Base-by-base conservation (phyloP, 1,140 invertebrate genomes). In the Anoplolepis gracilipes region DNA sequence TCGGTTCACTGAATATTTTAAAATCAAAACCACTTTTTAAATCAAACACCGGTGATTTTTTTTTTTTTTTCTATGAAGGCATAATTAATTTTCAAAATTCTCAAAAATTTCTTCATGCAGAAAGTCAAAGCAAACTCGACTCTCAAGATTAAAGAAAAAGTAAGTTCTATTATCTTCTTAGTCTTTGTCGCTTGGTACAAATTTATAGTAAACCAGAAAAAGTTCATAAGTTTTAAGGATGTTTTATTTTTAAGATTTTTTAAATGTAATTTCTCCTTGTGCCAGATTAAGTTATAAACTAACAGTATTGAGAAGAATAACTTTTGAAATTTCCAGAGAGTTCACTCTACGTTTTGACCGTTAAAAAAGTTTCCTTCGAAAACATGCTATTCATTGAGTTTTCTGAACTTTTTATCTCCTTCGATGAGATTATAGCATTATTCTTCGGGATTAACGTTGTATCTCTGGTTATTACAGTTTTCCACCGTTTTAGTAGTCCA, bases 341-440 rank as follows among this genome's bases (percentile, higher is more conserved):
- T 55, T 67, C 0, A 36, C 3, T 78, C 28, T 36, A 28, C 10
- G 7, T 55, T 30, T 55, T 10, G 1, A 5, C 11, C 22, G 28
- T 55, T 69, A 39, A 39, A 16, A 28, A 67, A 67, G 11, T 42
- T 69, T 2, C n/a, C 22, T 79, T 39, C 6, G 33, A 28, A 46
- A 79, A 67, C 16, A 36, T n/a, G 2, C 25, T 78, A 78, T 79
- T 79, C 33, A 39, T 57, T 55, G 8, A 78, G 8, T 36, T 69
- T 16, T 22, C 5, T n/a, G 13, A 79, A 69, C 49, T 16, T 65
- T 53, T 78, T 36, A 78, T 7, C 4, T 55, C 55, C 19, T 19
- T 55, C 22, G 6, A 79, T 69, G 16, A 25, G 8, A 53, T 53
- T 36, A 7, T 25, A 36, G 59, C n/a, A n/a, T 39, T 62, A 36